These are phyloP conservation scores for Phenganax subtilis DNA, from an alignment of 92 coral and sea anemone species.

Conservation along the genomic window DNA sequence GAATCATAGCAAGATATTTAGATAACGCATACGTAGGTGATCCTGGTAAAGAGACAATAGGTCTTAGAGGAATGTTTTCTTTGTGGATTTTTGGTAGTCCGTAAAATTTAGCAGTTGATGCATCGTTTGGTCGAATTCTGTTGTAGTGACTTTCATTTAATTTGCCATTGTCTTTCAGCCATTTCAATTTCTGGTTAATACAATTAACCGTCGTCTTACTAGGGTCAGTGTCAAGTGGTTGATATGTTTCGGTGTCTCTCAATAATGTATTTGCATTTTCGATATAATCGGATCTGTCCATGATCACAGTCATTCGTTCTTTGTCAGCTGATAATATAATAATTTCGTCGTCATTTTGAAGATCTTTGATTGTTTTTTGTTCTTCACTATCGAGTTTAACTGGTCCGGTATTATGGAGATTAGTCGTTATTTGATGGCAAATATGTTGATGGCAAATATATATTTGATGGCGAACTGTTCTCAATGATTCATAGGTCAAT, in stretches of 20 bases:
- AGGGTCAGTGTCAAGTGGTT: constrained; percentile 10
- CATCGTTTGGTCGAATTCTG: constrained; percentile 1
- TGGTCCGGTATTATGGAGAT: neutral
- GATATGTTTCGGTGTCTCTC: constrained; percentile 1
- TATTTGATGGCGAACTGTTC: too few species aligned
- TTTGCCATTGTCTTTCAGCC: constrained; percentile 10
- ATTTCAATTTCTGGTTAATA: constrained; percentile 11
- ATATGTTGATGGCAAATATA: neutral
- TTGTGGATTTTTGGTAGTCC: neutral
- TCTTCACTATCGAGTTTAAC: constrained; percentile 9
- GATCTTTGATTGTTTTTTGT: constrained; percentile 5
- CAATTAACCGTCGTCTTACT: constrained; percentile 18
- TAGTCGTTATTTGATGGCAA: constrained; percentile 4
- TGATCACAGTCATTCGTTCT: neutral
- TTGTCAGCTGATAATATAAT: constrained; percentile 9
- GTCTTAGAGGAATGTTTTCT: neutral
- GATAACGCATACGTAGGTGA: neutral
- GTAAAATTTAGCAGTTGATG: neutral
- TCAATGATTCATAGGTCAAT: too few species aligned
- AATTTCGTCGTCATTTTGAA: neutral
- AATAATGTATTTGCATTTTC: neutral
- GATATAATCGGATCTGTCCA: neutral
- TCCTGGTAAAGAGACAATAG: neutral
- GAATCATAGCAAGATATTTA: neutral
- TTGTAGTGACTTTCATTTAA: neutral